Percentiles rank a stretch among this genome's conserved stretches.
phyloP scores from a whole-genome alignment of 2,888 invertebrate species.

The Sialis lutaria region DNA sequence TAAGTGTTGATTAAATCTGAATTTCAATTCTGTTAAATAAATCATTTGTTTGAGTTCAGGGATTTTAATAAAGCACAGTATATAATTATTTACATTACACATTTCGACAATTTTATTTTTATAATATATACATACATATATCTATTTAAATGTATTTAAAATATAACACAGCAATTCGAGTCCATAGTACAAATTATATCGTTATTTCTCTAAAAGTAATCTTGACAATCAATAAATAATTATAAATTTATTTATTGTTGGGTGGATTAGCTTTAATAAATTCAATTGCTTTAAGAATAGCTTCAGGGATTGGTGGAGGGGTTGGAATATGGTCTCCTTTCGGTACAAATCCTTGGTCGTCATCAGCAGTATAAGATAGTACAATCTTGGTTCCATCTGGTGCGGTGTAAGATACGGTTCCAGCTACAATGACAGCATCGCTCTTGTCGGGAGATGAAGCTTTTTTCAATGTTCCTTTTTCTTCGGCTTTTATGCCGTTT shows the following conservation, averaged over 20 bases:
- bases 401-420: constrained; percentile 49
- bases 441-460: constrained; percentile 45
- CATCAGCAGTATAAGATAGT: constrained; percentile 52
- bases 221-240: no score
- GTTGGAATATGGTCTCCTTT: constrained; percentile 58
- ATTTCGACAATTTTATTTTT: no score
- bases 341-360: constrained; percentile 39
- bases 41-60: no score
- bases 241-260: no score
- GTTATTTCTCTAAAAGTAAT: no score
- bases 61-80: no score
- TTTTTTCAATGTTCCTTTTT: constrained; percentile 59
- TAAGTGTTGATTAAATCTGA: no score
- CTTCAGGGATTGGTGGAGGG: constrained; percentile 57
- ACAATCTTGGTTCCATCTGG: constrained; percentile 53
- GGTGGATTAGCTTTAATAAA: constrained; percentile 34
- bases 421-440: constrained; percentile 48
- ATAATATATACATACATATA: no score
- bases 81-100: no score
- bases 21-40: no score
- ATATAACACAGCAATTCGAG: no score
- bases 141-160: no score
- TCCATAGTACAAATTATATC: constrained; percentile 10
- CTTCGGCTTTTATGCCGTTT: constrained; percentile 66
- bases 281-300: constrained; percentile 56